Evolutionary conservation across 2,797 vertebrate species (phyloP), one percentile per base, ranked within the genome.

Genomic region (Eleutherodactylus coqui): DNA sequence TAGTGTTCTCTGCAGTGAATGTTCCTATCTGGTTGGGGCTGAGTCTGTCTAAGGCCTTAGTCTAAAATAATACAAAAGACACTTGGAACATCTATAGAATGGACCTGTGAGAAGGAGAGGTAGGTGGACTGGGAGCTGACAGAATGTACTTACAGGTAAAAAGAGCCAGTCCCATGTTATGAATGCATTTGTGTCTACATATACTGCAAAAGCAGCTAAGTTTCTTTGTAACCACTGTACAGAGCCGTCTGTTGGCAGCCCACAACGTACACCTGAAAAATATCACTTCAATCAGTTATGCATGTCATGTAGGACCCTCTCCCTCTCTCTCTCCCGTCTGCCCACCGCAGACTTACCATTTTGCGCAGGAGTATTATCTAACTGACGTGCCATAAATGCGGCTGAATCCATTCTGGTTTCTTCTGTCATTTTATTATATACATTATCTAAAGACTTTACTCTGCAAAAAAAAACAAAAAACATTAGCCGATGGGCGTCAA

Each of bases 181-280:
- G 29, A 4, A 0, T 0, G 69, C 5, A 3, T 21, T 82, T 1
- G 69, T 77, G 9, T 79, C 45, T 13, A 85, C 85, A 29, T 86
- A 83, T n/a, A 27, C n/a, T 16, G 84, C 83, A 55, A 91, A 92
- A 43, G 64, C 70, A 11, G 84, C 90, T 79, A 90, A 81, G n/a
- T 91, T 88, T 8, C 34, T 62, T 36, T 89, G 67, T 2, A 89
- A 19, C 91, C 91, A 91, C 2, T 84, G 79, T 55, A 55, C 79
- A 27, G 82, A 53, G 0, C 36, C 89, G n/a, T 87, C 76, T 13
- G 41, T 77, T 24, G 24, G 4, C 0, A 10, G 32, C 6, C 88
- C 82, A 4, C 87, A 90, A 1, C 72, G 80, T 27, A 82, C 69
- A 29, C 89, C 91, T 92, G 82, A n/a, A 87, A 79, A 24, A 53